phyloP scores from a whole-genome alignment of 2,113 vertebrate genomes.

The Varanus komodoensis region DNA sequence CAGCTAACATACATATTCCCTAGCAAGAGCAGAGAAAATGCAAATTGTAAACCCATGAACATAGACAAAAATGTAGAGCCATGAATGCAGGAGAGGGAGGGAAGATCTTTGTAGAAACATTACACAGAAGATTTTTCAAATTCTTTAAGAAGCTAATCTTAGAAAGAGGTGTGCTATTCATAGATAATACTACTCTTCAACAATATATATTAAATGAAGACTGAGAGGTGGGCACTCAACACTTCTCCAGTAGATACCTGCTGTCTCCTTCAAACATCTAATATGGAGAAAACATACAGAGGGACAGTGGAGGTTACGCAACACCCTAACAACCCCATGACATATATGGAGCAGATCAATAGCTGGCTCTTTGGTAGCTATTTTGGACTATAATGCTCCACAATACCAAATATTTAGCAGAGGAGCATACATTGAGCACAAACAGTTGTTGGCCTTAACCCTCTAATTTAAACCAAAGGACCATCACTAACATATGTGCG shows the following conservation, averaged over 20 bases:
- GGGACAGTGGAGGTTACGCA: no score
- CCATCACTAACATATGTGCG: background rate
- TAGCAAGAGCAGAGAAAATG: slow-evolving; percentile 1
- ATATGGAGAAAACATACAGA: background rate
- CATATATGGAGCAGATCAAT: no score
- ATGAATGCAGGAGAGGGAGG: background rate
- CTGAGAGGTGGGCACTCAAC: slow-evolving; percentile 43
- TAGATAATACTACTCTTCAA: background rate
- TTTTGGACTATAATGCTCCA: background rate
- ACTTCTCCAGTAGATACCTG: background rate
- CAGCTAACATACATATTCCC: slow-evolving; percentile 36
- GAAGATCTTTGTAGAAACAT: background rate
- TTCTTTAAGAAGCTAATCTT: slow-evolving; percentile 17
- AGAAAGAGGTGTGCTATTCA: background rate
- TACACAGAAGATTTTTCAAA: slow-evolving; percentile 44
- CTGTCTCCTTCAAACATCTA: background rate
- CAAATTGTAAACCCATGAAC: slow-evolving; percentile 4
- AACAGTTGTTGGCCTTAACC: background rate
- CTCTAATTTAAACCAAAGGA: background rate
- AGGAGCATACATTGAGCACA: background rate
- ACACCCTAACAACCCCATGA: no score
- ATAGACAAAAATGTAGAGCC: background rate
- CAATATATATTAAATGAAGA: slow-evolving; percentile 10
- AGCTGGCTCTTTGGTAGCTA: background rate
- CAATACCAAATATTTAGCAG: fast-evolving